phyloP scores from a whole-genome alignment of 1,140 invertebrate genomes.

The Pteromalus puparum region DNA sequence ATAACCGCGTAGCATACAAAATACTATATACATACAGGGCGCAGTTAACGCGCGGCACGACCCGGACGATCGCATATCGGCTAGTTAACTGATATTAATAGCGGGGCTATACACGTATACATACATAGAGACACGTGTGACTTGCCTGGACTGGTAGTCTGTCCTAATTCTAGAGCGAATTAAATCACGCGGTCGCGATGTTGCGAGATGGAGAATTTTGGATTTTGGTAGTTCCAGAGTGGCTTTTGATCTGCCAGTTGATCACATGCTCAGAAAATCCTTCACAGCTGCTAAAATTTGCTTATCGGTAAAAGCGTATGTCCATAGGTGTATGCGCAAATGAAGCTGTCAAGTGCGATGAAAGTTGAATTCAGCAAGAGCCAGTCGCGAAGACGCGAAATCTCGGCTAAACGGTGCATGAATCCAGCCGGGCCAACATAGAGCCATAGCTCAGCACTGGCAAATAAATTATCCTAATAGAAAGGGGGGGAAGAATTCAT shows the following conservation, averaged over 20 bases:
- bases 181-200: constrained; percentile 67
- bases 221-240: too few relatives aligned
- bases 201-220: too few relatives aligned
- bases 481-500: constrained; percentile 41
- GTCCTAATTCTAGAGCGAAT: constrained; percentile 70
- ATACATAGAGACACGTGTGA: background rate
- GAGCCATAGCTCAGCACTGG: background rate
- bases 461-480: constrained; percentile 25
- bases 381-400: background rate
- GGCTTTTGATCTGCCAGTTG: too few relatives aligned
- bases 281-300: too few relatives aligned
- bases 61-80: constrained; percentile 71
- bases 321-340: too few relatives aligned
- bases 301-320: too few relatives aligned
- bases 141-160: constrained; percentile 50
- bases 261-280: too few relatives aligned
- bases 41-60: constrained; percentile 16
- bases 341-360: background rate
- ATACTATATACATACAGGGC: background rate
- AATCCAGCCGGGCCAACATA: background rate
- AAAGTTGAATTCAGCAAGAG: background rate
- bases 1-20: too few relatives aligned
- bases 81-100: constrained; percentile 75
- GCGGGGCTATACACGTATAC: constrained; percentile 62
- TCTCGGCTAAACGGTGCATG: background rate